Conservation (phyloP, 1,140 invertebrate genomes). For the Apis dorsata region DNA sequence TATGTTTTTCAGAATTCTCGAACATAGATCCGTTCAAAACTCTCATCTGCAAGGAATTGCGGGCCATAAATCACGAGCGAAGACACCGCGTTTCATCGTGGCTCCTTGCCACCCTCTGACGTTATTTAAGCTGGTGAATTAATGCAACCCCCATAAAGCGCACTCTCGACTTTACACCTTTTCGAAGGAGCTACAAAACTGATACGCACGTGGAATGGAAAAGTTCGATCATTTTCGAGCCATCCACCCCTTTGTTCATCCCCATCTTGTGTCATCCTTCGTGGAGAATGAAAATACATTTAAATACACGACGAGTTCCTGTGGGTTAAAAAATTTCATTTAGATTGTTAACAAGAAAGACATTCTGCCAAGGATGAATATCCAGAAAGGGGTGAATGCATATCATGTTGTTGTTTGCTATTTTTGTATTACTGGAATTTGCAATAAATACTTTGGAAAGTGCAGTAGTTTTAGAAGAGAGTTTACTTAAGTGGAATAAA, state of each 20-base stretch:
- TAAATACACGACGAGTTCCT: neutral
- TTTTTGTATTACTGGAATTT: neutral
- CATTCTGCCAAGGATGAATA: neutral
- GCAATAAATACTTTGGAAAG: no score
- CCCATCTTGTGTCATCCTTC: neutral
- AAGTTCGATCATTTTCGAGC: slow-evolving; percentile 23
- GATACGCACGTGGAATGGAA: slow-evolving; percentile 43
- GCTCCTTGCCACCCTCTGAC: neutral
- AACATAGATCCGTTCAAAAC: neutral
- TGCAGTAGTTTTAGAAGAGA: no score
- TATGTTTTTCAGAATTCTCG: neutral
- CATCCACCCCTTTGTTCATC: no score
- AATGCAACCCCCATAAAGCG: slow-evolving; percentile 29
- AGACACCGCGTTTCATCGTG: slow-evolving; percentile 1
- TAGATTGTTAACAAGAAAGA: slow-evolving; percentile 18
- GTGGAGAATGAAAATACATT: neutral
- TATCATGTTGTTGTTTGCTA: neutral
- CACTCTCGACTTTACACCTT: slow-evolving; percentile 28
- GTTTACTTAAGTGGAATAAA: no score
- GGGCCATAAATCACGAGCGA: slow-evolving; percentile 7
- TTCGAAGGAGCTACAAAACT: slow-evolving; percentile 17
- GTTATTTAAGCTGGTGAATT: slow-evolving; percentile 33
- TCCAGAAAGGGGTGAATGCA: neutral
- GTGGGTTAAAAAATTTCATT: slow-evolving; percentile 40
- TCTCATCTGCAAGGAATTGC: neutral